Conservation (phyloP, 2,888 invertebrate genomes). For the Scrobipalpa costella region DNA sequence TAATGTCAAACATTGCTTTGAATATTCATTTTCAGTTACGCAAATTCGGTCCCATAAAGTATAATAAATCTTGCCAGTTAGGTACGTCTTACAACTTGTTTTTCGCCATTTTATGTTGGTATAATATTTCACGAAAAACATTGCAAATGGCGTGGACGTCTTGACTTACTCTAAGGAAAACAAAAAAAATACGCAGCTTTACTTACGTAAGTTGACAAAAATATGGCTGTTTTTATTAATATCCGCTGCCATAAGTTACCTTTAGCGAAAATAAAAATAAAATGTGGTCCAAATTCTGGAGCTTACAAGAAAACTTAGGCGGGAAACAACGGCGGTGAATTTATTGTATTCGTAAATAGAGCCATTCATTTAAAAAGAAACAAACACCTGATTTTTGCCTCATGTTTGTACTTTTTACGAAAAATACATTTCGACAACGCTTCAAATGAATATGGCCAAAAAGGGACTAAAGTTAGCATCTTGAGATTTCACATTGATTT, state of each 20-base stretch:
- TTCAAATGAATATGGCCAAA: too few species aligned
- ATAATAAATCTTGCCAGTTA: background rate
- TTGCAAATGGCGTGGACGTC: background rate
- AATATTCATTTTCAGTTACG: constrained; percentile 2
- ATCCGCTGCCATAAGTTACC: background rate
- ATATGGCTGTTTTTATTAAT: constrained; percentile 10
- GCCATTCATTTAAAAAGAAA: too few species aligned
- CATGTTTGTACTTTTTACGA: too few species aligned
- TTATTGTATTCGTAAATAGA: background rate
- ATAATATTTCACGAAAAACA: background rate
- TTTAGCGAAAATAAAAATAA: background rate
- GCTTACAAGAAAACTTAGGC: background rate
- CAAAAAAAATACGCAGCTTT: background rate
- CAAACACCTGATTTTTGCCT: too few species aligned
- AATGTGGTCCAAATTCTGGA: background rate
- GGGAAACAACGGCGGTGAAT: background rate
- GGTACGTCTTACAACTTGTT: background rate
- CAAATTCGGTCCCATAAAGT: background rate
- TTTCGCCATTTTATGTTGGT: background rate
- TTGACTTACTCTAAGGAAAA: background rate
- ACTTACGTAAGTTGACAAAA: background rate
- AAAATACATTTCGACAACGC: too few species aligned
- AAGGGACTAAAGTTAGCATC: too few species aligned
- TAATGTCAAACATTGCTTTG: background rate
- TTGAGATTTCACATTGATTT: too few species aligned